Base-by-base conservation (phyloP, 2,888 invertebrate genomes). In the Meloe dianella region DNA sequence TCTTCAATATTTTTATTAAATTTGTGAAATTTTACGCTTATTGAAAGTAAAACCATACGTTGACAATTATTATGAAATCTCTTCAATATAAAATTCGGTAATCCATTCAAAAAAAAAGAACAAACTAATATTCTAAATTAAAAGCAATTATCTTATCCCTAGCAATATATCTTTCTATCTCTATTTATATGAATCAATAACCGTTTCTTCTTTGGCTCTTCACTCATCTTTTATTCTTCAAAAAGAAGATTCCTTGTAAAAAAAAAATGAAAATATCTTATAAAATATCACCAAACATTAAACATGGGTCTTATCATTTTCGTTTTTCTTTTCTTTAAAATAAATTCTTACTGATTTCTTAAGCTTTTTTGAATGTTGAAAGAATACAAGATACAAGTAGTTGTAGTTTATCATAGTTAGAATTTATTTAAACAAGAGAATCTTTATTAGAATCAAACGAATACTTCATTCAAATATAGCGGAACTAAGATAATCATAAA, bases 71-170 rank as follows among this genome's bases (percentile, higher is more conserved):
- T 60, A 41, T 63, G n/a, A 61, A 57, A 47, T 63, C 32, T 63
- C 38, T 69, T 47, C 63, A 24, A 27, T n/a, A 64, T 38, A 58
- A 64, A 60, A 67, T 59, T 64, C 51, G 56, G 41, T 41, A 56
- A 67, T 58, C 35, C 29, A 67, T 68, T 70, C 38, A 57, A 61
- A 47, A 20, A 22, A 56, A 61, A 47, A 41, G 8, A 58, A 60
- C 72, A 71, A 78, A 80, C 80, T 77, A 73, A 82, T 81, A 83
- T 83, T 83, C 83, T 83, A 83, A 83, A 83, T 79, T 78, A 69
- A 79, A 83, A 83, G 82, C 83, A 83, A 83, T 83, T 82, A 78
- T 79, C 79, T 80, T 76, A 51, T 77, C 76, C 78, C 79, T 81
- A 83, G 83, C 81, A 81, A 81, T 81, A 81, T 76, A 63, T 68